phyloP scores from a whole-genome alignment of 1,140 invertebrate species.

The Dryas iulia region DNA sequence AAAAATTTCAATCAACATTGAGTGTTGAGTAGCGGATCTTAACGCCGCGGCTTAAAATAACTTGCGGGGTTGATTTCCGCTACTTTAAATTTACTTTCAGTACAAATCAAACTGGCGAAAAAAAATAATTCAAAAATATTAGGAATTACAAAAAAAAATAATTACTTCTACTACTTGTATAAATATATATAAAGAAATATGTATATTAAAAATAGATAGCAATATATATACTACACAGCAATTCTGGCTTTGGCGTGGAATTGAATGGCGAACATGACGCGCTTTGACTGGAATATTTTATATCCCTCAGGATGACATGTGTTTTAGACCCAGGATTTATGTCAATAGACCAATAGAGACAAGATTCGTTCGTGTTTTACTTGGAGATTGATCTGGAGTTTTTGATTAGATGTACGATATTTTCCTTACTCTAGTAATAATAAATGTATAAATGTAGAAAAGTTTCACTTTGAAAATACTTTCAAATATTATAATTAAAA shows the following conservation, averaged over 20 bases:
- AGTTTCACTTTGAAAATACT: too few relatives aligned
- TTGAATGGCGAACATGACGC: conserved; percentile 4
- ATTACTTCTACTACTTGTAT: not conserved
- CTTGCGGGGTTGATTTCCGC: too few relatives aligned
- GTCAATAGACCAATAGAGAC: not conserved
- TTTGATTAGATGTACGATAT: not conserved
- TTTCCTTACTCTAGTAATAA: not conserved
- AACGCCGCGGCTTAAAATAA: too few relatives aligned
- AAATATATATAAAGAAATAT: too few relatives aligned
- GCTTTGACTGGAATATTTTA: conserved; percentile 4
- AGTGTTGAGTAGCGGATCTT: too few relatives aligned
- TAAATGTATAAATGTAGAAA: too few relatives aligned
- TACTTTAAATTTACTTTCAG: too few relatives aligned
- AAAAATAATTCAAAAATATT: too few relatives aligned
- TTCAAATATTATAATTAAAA: too few relatives aligned
- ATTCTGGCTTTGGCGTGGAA: not conserved
- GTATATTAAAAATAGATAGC: not conserved
- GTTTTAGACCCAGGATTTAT: not conserved
- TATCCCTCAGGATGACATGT: conserved; percentile 9
- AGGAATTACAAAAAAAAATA: too few relatives aligned
- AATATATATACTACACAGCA: not conserved
- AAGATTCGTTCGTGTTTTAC: not conserved
- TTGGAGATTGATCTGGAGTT: not conserved
- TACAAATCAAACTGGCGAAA: too few relatives aligned
- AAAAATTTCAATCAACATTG: too few relatives aligned